These are phyloP conservation scores for Celastrina argiolus DNA, from an alignment of 2,888 invertebrate genomes.

Conservation along the genomic window DNA sequence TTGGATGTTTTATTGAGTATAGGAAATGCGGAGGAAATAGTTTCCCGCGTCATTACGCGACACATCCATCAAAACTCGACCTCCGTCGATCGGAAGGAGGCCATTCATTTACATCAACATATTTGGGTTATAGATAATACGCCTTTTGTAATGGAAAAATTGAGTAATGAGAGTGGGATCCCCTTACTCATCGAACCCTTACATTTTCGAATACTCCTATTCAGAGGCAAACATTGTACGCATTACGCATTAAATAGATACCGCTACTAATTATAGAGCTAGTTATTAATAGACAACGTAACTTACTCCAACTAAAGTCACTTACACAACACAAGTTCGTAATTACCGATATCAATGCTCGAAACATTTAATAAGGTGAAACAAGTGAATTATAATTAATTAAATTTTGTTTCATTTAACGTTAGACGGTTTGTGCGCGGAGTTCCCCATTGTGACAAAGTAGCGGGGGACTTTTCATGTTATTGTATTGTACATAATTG, in stretches of 20 bases:
- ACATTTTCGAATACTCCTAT: not conserved
- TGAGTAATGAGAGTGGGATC: not conserved
- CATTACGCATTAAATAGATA: not conserved
- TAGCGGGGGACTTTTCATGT: not conserved
- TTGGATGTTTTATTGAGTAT: conserved; percentile 75
- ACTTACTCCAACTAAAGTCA: not conserved
- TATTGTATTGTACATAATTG: not conserved
- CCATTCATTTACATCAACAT: conserved; percentile 23
- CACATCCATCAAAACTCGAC: conserved; percentile 68
- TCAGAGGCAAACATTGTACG: not conserved
- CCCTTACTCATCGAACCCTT: not conserved
- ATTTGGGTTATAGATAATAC: conserved; percentile 18
- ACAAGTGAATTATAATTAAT: conserved; percentile 12
- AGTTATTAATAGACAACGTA: not conserved
- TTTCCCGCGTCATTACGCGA: conserved; percentile 71
- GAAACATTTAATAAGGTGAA: conserved; percentile 10
- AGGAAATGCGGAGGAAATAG: conserved; percentile 76
- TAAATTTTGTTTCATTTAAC: conserved; percentile 15
- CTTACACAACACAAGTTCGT: not conserved
- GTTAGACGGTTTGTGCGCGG: not conserved
- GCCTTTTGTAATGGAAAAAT: conserved; percentile 3
- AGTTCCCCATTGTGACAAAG: not conserved
- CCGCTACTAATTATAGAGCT: not conserved
- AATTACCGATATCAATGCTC: conserved; percentile 11
- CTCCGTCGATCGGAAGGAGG: conserved; percentile 27